Evolutionary conservation across 2,888 invertebrate species (phyloP).

Genomic region (Hemaris fuciformis): DNA sequence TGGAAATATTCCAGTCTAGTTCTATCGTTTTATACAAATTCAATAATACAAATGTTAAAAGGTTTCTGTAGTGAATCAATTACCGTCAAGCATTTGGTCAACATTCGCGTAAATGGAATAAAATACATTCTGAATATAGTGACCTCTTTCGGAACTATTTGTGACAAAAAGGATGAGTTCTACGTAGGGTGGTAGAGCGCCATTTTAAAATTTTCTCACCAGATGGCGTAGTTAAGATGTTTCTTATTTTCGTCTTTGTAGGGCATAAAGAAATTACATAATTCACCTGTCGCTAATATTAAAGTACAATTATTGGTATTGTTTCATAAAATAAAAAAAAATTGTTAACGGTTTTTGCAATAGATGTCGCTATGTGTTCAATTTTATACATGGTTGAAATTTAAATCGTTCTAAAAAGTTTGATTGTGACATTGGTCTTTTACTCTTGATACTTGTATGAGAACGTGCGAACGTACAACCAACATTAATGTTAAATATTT

Average conservation of each 20-base stretch:
- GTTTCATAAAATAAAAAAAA: background rate
- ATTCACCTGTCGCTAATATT: no score
- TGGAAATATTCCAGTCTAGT: background rate
- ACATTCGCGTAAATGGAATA: no score
- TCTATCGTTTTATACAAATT: background rate
- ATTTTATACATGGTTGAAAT: background rate
- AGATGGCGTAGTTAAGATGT: no score
- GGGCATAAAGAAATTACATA: no score
- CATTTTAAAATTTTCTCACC: no score
- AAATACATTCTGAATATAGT: background rate
- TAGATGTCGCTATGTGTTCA: background rate
- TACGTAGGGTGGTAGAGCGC: no score
- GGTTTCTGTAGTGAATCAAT: background rate
- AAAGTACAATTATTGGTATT: no score
- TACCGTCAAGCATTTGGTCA: no score
- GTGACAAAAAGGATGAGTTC: background rate
- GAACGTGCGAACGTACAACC: conserved; percentile 10
- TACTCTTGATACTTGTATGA: background rate
- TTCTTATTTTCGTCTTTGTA: no score
- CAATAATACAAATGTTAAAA: background rate
- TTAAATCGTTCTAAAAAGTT: background rate
- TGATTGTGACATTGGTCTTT: background rate
- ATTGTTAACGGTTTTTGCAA: background rate
- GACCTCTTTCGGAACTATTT: background rate
- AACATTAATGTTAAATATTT: conserved; percentile 10